These are phyloP conservation scores for Meganola albula DNA, from an alignment of 2,888 invertebrate species.

Conservation along the genomic window DNA sequence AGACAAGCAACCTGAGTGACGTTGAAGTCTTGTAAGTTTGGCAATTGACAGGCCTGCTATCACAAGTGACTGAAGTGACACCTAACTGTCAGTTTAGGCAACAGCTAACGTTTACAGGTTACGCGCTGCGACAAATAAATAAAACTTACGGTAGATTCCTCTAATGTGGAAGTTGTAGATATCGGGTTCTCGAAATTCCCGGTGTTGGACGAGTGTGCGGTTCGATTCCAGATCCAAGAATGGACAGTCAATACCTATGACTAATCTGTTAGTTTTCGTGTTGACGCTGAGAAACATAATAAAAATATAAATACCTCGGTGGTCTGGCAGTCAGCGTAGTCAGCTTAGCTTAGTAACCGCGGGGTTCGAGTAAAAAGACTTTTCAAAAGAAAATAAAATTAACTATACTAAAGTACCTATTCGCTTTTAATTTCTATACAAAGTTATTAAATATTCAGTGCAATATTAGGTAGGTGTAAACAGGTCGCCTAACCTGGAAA, in stretches of 20 bases:
- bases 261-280: constrained; percentile 22
- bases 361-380: too few relatives aligned
- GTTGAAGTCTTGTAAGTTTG: too few relatives aligned
- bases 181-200: constrained; percentile 36
- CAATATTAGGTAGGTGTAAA: too few relatives aligned
- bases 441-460: too few relatives aligned
- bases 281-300: constrained; percentile 36
- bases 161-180: constrained; percentile 37
- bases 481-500: too few relatives aligned
- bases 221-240: constrained; percentile 41
- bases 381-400: not conserved
- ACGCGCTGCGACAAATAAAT: not conserved
- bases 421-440: not conserved
- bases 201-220: constrained; percentile 47
- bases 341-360: not conserved
- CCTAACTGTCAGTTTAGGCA: not conserved
- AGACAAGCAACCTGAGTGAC: too few relatives aligned
- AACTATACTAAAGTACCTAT: not conserved
- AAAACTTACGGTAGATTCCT: constrained; percentile 50
- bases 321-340: not conserved
- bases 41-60: not conserved
- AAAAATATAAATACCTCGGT: not conserved
- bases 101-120: not conserved
- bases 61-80: not conserved
- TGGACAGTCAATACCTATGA: constrained; percentile 48